A percentile compares a stretch with the other conserved stretches of the same genome.
Evolutionary conservation across 2,888 invertebrate species (phyloP).

Genomic region (Eupithecia insigniata): DNA sequence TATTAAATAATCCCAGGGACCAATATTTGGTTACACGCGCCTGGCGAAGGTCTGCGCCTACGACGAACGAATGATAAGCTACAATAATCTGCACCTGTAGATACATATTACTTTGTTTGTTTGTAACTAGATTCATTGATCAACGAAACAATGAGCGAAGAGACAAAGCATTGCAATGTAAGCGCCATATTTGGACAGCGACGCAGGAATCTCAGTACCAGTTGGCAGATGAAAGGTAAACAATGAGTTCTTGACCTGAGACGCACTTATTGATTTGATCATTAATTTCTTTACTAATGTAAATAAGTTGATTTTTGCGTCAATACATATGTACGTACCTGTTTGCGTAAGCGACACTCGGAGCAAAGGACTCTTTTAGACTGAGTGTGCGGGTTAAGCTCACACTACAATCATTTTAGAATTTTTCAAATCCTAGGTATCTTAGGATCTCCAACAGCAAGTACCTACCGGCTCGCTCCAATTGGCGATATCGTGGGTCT

Average conservation of each 20-base stretch:
- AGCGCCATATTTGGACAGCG: constrained; percentile 36
- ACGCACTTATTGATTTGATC: neutral
- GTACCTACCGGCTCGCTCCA: too few species aligned
- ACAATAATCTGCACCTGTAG: neutral
- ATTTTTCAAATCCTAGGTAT: too few species aligned
- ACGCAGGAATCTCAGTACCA: constrained; percentile 44
- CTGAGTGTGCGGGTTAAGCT: too few species aligned
- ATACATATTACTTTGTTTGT: neutral
- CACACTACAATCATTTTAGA: too few species aligned
- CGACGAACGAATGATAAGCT: too few species aligned
- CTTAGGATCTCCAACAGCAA: too few species aligned
- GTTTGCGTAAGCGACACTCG: too few species aligned
- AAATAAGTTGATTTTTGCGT: neutral
- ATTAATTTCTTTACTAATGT: too few species aligned
- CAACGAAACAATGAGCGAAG: constrained; percentile 26
- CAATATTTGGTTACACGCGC: too few species aligned
- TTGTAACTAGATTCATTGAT: constrained; percentile 17
- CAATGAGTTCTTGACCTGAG: constrained; percentile 48
- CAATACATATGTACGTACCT: neutral
- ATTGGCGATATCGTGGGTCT: too few species aligned
- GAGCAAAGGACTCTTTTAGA: neutral
- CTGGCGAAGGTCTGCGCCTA: too few species aligned
- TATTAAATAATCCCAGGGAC: too few species aligned
- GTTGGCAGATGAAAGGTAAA: constrained; percentile 47
- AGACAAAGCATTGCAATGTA: constrained; percentile 22